A percentile compares a stretch with the other conserved stretches of the same genome.
Evolutionary conservation across 2,888 invertebrate species (phyloP).

Genomic region (Pteria penguin): DNA sequence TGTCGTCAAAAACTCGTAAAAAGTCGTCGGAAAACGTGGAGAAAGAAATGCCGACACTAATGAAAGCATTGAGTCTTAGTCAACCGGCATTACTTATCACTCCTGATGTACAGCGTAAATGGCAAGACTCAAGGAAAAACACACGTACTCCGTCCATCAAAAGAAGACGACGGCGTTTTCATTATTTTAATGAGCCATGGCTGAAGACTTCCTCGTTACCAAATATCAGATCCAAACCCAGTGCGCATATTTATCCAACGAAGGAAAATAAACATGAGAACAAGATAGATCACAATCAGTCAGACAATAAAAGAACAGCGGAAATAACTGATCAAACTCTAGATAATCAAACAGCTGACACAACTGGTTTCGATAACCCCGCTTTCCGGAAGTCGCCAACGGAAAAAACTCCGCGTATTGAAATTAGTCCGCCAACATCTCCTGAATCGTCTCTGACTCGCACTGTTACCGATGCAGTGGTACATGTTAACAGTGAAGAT

Average conservation of each 20-base stretch:
- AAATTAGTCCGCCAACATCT: constrained; percentile 39
- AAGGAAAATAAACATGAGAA: not conserved
- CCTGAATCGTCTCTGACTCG: constrained; percentile 34
- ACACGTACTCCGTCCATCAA: constrained; percentile 35
- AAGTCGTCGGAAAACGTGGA: constrained; percentile 20
- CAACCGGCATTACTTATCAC: constrained; percentile 45
- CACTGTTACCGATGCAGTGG: constrained; percentile 46
- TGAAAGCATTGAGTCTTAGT: constrained; percentile 51
- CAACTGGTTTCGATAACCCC: constrained; percentile 58
- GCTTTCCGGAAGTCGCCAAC: constrained; percentile 57
- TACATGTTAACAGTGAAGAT: constrained; percentile 33
- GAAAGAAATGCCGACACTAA: constrained; percentile 37
- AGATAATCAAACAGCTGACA: constrained; percentile 3
- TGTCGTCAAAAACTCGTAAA: constrained; percentile 7
- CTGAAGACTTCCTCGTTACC: constrained; percentile 66
- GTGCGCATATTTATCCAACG: not conserved
- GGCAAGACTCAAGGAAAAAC: constrained; percentile 11
- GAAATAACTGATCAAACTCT: not conserved
- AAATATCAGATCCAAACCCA: constrained; percentile 60
- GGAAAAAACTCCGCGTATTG: constrained; percentile 30
- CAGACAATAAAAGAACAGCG: not conserved
- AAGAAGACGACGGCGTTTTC: constrained; percentile 39
- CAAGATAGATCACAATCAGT: not conserved
- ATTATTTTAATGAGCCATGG: constrained; percentile 56
- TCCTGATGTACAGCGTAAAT: constrained; percentile 45